A percentile compares a stretch with the other conserved stretches of the same genome.
These are phyloP conservation scores for Parnassius apollo DNA, from an alignment of 2,888 invertebrate genomes.

Conservation along the genomic window DNA sequence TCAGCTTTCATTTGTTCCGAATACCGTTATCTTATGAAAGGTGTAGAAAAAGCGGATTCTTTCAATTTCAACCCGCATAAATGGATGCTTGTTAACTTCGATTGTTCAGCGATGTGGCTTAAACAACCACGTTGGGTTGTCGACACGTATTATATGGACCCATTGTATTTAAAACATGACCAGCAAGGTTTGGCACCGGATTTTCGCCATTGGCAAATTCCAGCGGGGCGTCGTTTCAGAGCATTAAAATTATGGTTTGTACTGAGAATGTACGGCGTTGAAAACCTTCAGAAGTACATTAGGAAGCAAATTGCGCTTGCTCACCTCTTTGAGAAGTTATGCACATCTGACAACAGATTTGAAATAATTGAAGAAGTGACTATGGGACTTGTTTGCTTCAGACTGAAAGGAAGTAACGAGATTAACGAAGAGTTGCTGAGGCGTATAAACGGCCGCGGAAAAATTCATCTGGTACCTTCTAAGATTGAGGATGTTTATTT, in stretches of 20 bases:
- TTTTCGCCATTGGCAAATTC: slow-evolving; percentile 98
- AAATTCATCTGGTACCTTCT: slow-evolving; percentile 96
- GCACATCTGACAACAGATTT: slow-evolving; percentile 89
- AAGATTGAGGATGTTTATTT: slow-evolving; percentile 92
- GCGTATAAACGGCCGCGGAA: slow-evolving; percentile 92
- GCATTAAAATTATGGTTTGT: slow-evolving; percentile 98
- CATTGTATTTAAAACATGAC: slow-evolving; percentile 96
- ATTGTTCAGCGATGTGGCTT: slow-evolving; percentile 99
- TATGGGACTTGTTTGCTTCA: slow-evolving; percentile 98
- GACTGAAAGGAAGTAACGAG: slow-evolving; percentile 92
- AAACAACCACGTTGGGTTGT: slow-evolving; percentile 94
- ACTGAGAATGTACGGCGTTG: slow-evolving; percentile 92
- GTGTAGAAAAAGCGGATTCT: slow-evolving; percentile 94
- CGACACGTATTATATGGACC: slow-evolving; percentile 98
- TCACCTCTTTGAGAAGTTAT: slow-evolving; percentile 91
- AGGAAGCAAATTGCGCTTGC: slow-evolving; percentile 93
- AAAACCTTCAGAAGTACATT: slow-evolving; percentile 92
- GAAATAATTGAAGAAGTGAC: slow-evolving; percentile 93
- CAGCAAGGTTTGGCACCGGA: slow-evolving; percentile 94
- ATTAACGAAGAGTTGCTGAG: slow-evolving; percentile 90
- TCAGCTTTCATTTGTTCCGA: slow-evolving; percentile 98
- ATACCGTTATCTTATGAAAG: slow-evolving; percentile 93
- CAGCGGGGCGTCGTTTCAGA: slow-evolving; percentile 94
- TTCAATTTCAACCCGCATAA: slow-evolving; percentile 99
- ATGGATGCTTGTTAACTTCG: slow-evolving; percentile 99